Evolutionary conservation across 2,888 invertebrate species (phyloP).

Genomic region (Leptarthrus brevirostris): DNA sequence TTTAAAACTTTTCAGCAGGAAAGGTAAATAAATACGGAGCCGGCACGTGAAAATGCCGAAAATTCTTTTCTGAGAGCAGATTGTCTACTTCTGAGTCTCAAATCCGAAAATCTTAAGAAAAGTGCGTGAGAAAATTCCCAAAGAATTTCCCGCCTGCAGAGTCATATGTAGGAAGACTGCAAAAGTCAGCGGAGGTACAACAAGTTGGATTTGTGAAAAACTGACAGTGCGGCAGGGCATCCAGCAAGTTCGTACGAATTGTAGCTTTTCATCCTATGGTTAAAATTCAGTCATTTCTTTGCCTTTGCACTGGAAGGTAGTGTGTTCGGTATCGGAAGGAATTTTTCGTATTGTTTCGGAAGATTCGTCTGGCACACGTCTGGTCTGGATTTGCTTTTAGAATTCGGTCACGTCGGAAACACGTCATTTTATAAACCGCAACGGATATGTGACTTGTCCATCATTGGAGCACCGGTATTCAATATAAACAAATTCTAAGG

Average conservation of each 20-base stretch:
- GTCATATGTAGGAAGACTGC: neutral
- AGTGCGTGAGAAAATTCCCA: neutral
- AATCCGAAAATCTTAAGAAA: no score
- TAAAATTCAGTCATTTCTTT: constrained; percentile 14
- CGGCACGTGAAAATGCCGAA: no score
- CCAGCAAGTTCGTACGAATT: neutral
- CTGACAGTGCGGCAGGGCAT: neutral
- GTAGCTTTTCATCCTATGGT: neutral
- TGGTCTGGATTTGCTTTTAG: neutral
- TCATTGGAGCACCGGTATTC: neutral
- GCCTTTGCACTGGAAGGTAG: constrained; percentile 20
- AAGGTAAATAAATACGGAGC: no score
- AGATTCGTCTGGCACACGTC: neutral
- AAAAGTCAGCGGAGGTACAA: neutral
- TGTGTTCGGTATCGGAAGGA: neutral
- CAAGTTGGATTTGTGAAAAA: neutral
- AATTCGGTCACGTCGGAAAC: neutral
- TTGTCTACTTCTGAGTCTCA: no score
- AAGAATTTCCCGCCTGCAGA: constrained; percentile 5
- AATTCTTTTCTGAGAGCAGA: no score
- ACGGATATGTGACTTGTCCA: neutral
- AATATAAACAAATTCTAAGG: neutral
- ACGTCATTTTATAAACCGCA: neutral
- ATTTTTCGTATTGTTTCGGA: neutral
- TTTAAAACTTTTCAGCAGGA: no score